A percentile compares a stretch with the other conserved stretches of the same genome.
These are phyloP conservation scores for Leucoraja ocellata DNA, from an alignment of 2,797 vertebrate genomes.

Conservation along the genomic window DNA sequence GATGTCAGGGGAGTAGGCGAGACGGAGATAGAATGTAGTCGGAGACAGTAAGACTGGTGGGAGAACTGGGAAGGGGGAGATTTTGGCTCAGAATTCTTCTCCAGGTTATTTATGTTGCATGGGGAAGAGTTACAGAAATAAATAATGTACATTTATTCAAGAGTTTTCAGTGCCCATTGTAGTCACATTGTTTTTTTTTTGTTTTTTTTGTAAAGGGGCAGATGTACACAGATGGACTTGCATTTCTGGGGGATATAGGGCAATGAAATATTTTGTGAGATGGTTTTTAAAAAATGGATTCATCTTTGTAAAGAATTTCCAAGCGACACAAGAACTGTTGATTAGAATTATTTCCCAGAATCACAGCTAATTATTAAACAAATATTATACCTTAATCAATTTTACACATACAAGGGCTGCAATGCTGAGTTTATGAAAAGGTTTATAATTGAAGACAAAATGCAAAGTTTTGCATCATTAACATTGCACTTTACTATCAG, in stretches of 20 bases:
- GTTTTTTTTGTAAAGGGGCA: neutral
- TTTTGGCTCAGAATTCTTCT: too few species aligned
- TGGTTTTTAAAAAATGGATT: neutral
- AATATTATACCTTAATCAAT: neutral
- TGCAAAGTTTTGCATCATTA: constrained; percentile 39
- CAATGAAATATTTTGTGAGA: neutral
- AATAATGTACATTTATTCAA: neutral
- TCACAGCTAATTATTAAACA: neutral
- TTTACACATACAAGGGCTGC: neutral
- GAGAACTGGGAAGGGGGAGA: too few species aligned
- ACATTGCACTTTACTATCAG: constrained; percentile 39
- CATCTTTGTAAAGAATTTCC: neutral
- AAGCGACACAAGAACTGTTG: neutral
- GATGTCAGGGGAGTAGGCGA: too few species aligned
- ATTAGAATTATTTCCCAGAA: neutral
- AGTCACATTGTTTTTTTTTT: too few species aligned
- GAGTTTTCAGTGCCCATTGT: neutral
- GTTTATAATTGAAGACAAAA: constrained; percentile 3
- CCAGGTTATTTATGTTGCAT: too few species aligned
- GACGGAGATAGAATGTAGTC: too few species aligned
- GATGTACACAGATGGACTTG: neutral
- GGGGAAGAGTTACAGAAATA: neutral
- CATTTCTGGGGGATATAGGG: neutral
- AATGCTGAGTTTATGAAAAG: neutral
- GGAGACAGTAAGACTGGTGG: too few species aligned